Conservation (phyloP, 2,888 invertebrate species). For the Plebejus melissa region DNA sequence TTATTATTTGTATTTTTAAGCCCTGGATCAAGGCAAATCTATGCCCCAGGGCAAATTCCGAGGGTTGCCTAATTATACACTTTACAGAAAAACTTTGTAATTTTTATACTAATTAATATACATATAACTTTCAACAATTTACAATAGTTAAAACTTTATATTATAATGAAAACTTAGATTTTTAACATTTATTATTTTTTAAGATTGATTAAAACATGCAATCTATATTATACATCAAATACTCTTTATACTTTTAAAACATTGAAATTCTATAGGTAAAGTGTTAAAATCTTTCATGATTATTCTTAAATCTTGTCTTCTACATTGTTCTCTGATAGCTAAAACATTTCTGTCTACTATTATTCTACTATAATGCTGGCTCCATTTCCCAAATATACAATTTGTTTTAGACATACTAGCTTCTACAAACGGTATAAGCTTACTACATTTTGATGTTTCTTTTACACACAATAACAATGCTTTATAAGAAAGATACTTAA, state of each 20-base stretch:
- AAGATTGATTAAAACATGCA: not conserved
- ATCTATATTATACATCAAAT: not conserved
- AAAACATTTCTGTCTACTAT: slow-evolving; percentile 43
- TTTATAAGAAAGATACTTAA: slow-evolving; percentile 64
- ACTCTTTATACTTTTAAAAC: slow-evolving; percentile 46
- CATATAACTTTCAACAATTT: no score
- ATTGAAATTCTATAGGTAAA: slow-evolving; percentile 59
- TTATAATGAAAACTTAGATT: not conserved
- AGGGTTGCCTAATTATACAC: no score
- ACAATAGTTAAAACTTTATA: not conserved
- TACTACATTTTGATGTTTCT: slow-evolving; percentile 58
- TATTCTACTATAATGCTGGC: slow-evolving; percentile 58
- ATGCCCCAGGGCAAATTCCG: no score
- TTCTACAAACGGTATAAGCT: slow-evolving; percentile 53
- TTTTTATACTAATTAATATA: no score
- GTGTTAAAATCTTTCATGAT: slow-evolving; percentile 54
- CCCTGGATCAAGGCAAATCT: no score
- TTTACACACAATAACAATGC: slow-evolving; percentile 62
- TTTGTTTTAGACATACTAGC: slow-evolving; percentile 60
- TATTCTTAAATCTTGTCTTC: slow-evolving; percentile 52
- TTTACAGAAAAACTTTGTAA: no score
- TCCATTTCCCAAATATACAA: slow-evolving; percentile 69
- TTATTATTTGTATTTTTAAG: not conserved
- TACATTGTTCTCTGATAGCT: slow-evolving; percentile 58
- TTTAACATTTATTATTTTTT: not conserved